These are phyloP conservation scores for Pycnomerus fuliginosus DNA, from an alignment of 2,888 invertebrate genomes.

Conservation along the genomic window DNA sequence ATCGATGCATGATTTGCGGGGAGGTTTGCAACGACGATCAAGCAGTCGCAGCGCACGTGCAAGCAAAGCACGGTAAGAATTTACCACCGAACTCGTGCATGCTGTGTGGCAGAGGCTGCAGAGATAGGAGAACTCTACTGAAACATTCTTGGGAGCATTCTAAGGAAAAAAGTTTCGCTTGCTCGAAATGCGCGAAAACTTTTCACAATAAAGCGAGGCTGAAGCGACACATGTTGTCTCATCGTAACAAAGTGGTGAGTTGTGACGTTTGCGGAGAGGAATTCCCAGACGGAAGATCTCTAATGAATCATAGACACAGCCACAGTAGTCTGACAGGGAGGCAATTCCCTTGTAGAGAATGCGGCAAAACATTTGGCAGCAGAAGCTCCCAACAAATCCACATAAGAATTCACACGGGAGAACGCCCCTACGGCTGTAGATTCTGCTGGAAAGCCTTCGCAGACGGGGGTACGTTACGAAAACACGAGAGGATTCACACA, in stretches of 20 bases:
- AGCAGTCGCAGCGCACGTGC: conserved; percentile 64
- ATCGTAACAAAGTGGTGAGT: conserved; percentile 67
- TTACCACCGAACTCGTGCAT: conserved; percentile 66
- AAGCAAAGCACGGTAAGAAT: conserved; percentile 60
- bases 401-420: conserved; percentile 77
- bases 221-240: conserved; percentile 69
- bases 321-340: conserved; percentile 51
- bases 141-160: conserved; percentile 72
- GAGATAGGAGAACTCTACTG: conserved; percentile 64
- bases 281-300: conserved; percentile 67
- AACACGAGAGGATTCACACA: conserved; percentile 84
- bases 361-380: conserved; percentile 84
- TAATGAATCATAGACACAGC: conserved; percentile 70
- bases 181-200: conserved; percentile 68
- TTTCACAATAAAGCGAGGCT: conserved; percentile 68
- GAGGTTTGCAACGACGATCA: conserved; percentile 64
- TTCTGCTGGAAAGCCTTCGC: conserved; percentile 90
- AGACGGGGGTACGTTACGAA: conserved; percentile 80
- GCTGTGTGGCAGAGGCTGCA: conserved; percentile 68
- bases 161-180: conserved; percentile 60
- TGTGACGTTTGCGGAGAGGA: conserved; percentile 71
- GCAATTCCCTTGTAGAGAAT: conserved; percentile 79
- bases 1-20: conserved; percentile 65
- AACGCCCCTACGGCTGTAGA: conserved; percentile 80
- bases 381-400: conserved; percentile 85